phyloP scores from a whole-genome alignment of 2,888 invertebrate genomes.

The Lithosia quadra region DNA sequence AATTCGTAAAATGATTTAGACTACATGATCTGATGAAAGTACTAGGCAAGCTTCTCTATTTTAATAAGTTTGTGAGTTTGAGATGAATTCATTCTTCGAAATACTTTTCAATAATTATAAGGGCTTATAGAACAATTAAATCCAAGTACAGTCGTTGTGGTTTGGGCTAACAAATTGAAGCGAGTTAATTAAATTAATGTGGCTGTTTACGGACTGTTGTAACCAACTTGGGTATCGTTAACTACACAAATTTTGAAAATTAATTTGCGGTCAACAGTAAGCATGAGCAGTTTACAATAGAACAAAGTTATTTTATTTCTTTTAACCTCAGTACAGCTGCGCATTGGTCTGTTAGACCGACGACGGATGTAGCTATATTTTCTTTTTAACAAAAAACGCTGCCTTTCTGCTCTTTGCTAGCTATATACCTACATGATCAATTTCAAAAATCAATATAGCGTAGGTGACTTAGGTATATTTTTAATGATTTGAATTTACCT shows the following conservation, averaged over 20 bases:
- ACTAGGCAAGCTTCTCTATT: no score
- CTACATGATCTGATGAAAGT: no score
- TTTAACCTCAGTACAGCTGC: not conserved
- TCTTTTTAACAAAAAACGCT: not conserved
- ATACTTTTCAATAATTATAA: not conserved
- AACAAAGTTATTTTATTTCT: not conserved
- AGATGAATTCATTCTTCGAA: not conserved
- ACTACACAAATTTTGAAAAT: not conserved
- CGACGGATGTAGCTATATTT: no score
- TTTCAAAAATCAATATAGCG: not conserved
- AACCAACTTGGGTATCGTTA: not conserved
- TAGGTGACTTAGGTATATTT: not conserved
- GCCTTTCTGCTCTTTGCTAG: not conserved
- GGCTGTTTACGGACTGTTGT: slow-evolving; percentile 1
- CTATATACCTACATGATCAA: no score
- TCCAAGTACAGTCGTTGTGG: not conserved
- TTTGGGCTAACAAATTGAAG: not conserved
- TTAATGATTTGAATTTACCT: not conserved
- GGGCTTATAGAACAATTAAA: not conserved
- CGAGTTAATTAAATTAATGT: not conserved
- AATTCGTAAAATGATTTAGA: no score
- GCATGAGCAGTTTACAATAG: not conserved
- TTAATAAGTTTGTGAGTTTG: not conserved
- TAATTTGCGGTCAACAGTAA: not conserved
- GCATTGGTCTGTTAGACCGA: not conserved